A percentile compares a stretch with the other conserved stretches of the same genome.
Evolutionary conservation across 2,888 invertebrate species (phyloP).

Genomic region (Steinernema carpocapsae): DNA sequence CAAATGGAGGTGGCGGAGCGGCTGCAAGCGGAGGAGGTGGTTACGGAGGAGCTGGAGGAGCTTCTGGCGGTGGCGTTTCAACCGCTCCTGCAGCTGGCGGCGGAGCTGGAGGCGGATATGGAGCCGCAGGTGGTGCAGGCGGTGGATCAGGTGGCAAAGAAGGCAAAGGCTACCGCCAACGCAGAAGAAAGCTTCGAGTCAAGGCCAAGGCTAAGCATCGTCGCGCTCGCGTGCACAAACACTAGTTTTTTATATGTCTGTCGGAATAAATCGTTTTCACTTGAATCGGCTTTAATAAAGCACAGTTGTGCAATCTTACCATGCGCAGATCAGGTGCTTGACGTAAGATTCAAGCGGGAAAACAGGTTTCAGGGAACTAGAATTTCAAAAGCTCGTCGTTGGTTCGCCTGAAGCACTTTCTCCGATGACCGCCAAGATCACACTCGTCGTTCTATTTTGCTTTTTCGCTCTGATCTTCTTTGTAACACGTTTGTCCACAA

Average conservation of each 20-base stretch:
- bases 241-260: background rate
- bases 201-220: conserved; percentile 14
- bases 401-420: too few relatives aligned
- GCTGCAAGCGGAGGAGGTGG: background rate
- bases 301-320: too few relatives aligned
- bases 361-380: too few relatives aligned
- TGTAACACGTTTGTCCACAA: too few relatives aligned
- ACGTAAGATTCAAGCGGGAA: too few relatives aligned
- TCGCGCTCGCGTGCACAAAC: conserved; percentile 31
- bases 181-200: background rate
- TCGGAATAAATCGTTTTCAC: too few relatives aligned
- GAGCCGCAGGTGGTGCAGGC: background rate
- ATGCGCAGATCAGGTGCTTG: too few relatives aligned
- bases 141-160: background rate
- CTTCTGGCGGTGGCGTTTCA: background rate
- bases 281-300: too few relatives aligned
- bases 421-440: too few relatives aligned
- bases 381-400: too few relatives aligned
- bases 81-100: background rate
- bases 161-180: conserved; percentile 8
- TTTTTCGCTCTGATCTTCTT: too few relatives aligned
- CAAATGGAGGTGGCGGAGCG: background rate
- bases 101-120: background rate
- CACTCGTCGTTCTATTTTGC: too few relatives aligned
- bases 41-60: background rate